phyloP scores from a whole-genome alignment of 2,797 vertebrate species.

The Buceros bicornis region DNA sequence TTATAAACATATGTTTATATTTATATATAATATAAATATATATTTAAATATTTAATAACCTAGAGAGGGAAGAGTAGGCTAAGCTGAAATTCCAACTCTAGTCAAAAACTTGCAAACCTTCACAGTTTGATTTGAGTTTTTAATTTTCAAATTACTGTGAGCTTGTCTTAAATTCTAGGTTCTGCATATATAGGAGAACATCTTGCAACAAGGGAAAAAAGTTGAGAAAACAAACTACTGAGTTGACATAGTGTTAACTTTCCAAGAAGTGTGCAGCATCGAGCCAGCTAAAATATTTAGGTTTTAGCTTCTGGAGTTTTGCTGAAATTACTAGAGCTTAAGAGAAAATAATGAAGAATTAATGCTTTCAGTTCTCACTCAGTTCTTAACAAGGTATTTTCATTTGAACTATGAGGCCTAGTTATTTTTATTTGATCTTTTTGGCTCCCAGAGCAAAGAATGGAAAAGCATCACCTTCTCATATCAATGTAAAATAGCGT shows the following conservation, averaged over 20 bases:
- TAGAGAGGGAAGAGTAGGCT: background rate
- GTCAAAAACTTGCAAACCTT: background rate
- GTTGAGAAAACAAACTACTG: background rate
- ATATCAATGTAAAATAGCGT: background rate
- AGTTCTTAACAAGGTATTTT: background rate
- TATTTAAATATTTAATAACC: background rate
- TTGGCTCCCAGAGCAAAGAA: background rate
- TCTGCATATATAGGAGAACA: background rate
- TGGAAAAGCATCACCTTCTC: background rate
- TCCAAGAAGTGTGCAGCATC: background rate
- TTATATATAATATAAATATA: too few species aligned
- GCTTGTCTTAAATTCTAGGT: background rate
- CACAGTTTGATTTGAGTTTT: background rate
- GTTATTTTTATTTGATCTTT: conserved; percentile 5
- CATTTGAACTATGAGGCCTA: background rate
- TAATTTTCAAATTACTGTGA: background rate
- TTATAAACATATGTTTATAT: too few species aligned
- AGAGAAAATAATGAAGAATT: background rate
- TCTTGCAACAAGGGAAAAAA: background rate
- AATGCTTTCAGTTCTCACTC: background rate
- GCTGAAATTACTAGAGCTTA: background rate
- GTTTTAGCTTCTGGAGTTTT: conserved; percentile 29
- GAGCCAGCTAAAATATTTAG: conserved; percentile 47
- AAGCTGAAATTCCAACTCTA: background rate
- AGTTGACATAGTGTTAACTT: conserved; percentile 1